A percentile compares a stretch with the other conserved stretches of the same genome.
These are phyloP conservation scores for Erynnis tages DNA, from an alignment of 2,888 invertebrate species.

Conservation along the genomic window DNA sequence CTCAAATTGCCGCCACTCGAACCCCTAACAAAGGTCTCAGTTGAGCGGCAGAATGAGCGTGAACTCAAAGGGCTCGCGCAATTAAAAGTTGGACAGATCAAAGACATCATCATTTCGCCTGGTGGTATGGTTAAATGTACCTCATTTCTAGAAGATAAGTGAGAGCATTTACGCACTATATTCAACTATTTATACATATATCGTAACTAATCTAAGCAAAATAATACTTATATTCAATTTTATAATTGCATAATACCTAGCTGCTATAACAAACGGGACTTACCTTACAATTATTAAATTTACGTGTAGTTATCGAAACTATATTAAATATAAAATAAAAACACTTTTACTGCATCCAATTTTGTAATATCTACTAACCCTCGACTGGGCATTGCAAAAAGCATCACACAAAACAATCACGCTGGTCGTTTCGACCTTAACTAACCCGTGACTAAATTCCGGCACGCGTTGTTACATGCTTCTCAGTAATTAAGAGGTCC, in stretches of 20 bases:
- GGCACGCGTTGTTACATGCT: constrained; percentile 56
- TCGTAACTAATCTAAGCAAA: too few species aligned
- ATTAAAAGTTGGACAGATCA: constrained; percentile 63
- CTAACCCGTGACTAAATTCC: constrained; percentile 52
- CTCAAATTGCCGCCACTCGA: constrained; percentile 5
- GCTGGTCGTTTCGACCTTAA: constrained; percentile 35
- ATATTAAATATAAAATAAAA: too few species aligned
- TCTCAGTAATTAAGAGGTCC: constrained; percentile 56
- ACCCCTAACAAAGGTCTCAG: constrained; percentile 22
- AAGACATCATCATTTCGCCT: constrained; percentile 54
- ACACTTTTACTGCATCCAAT: too few species aligned
- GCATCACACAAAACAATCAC: constrained; percentile 5
- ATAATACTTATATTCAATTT: too few species aligned
- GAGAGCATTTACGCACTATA: not conserved
- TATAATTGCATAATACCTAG: too few species aligned
- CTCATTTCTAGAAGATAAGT: constrained; percentile 18
- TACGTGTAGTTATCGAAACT: too few species aligned
- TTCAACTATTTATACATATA: not conserved
- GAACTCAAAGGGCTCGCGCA: constrained; percentile 57
- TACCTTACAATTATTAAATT: too few species aligned
- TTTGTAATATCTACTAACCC: not conserved
- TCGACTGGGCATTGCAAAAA: not conserved
- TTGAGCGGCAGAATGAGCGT: constrained; percentile 41
- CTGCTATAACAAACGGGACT: too few species aligned
- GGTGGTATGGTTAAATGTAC: constrained; percentile 45